Evolutionary conservation across 2,113 vertebrate species (phyloP).

Genomic region (Glaucidium brasilianum): DNA sequence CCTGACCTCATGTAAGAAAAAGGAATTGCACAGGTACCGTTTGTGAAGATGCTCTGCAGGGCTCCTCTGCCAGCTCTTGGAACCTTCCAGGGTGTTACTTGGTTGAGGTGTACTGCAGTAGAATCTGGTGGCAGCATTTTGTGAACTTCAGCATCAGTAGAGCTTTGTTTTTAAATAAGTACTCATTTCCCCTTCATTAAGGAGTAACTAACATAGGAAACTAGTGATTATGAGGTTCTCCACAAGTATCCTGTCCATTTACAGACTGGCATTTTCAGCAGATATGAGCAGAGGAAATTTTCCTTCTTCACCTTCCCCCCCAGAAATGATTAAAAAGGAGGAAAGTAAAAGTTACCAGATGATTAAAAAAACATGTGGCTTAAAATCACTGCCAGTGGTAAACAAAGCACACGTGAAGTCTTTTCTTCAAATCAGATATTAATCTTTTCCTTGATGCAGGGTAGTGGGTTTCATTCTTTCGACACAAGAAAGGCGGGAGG

Average conservation of each 20-base stretch:
- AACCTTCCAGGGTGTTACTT: not conserved
- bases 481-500: not conserved
- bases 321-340: not conserved
- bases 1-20: not conserved
- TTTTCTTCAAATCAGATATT: not conserved
- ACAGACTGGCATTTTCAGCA: not conserved
- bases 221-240: not conserved
- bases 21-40: not conserved
- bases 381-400: not conserved
- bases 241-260: not conserved
- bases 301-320: not conserved
- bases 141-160: not conserved
- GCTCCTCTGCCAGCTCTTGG: not conserved
- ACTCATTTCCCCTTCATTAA: not conserved
- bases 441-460: conserved; percentile 1
- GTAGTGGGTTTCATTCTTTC: conserved; percentile 30
- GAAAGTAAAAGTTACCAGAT: not conserved
- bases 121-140: not conserved
- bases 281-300: not conserved
- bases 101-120: not conserved
- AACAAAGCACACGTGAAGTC: conserved; percentile 6
- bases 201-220: not conserved
- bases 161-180: not conserved
- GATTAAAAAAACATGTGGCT: not conserved
- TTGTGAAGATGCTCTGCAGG: not conserved